phyloP scores from a whole-genome alignment of 2,888 invertebrate species.

The Aphrophora alni region DNA sequence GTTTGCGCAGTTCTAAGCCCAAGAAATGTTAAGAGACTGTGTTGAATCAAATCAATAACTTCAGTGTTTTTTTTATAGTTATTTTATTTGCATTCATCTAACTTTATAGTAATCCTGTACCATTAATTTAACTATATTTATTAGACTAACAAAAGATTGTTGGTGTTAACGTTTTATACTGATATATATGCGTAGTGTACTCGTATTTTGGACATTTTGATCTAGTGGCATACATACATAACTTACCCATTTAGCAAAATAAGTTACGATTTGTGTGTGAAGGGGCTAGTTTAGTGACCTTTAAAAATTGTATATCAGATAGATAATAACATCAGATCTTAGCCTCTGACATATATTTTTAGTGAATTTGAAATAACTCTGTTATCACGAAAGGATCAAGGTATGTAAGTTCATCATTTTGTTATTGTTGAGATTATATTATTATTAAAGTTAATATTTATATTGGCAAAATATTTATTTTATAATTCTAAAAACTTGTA shows the following conservation, averaged over 20 bases:
- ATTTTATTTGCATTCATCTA: neutral
- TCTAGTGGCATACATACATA: neutral
- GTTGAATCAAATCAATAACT: constrained; percentile 35
- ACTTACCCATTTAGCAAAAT: neutral
- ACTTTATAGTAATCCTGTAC: neutral
- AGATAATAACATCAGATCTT: neutral
- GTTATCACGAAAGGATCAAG: constrained; percentile 50
- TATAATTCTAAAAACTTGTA: no score
- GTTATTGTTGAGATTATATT: neutral
- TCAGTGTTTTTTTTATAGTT: constrained; percentile 20
- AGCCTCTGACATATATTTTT: neutral
- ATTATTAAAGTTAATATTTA: no score
- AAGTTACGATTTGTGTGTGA: neutral
- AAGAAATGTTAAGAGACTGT: constrained; percentile 23
- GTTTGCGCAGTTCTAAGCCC: constrained; percentile 1
- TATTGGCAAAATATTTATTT: no score
- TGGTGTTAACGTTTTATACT: neutral
- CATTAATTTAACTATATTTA: neutral
- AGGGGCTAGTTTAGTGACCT: neutral
- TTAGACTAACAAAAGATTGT: neutral
- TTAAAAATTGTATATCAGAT: neutral
- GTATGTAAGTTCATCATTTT: constrained; percentile 37
- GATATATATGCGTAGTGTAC: neutral
- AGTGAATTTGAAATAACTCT: neutral
- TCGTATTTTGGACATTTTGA: neutral